Evolutionary conservation across 2,797 vertebrate genomes (phyloP), one percentile per base, ranked within the genome.

Genomic region (Sebastes itinus): DNA sequence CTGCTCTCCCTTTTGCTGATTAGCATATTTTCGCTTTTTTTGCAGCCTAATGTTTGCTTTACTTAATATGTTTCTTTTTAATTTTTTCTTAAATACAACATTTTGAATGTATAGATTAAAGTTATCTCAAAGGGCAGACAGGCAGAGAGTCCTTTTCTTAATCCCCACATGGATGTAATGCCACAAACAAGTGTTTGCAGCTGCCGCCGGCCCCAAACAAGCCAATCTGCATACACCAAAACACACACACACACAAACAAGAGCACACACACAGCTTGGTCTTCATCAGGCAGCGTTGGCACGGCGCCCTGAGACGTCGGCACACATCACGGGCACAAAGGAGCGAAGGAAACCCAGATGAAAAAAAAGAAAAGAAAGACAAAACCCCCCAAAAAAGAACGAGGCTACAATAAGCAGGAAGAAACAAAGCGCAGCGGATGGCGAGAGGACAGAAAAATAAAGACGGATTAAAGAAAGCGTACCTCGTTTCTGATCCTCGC

Each of bases 201-300:
- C 94, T 95, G 95, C 85, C 87, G 84, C 91, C 81, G 88, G 91
- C 91, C 76, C 73, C 84, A 94, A 95, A 94, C 93, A 93, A 95
- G 88, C 80, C 65, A 25, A 93, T 95, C 90, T 95, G 94, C 94
- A 93, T 92, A 94, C 56, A 69, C 52, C 27, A 76, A 69, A 79
- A 69, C 64, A 68, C 68, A 49, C 67, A 78, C 75, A 69, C 77
- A 72, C 76, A 82, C 55, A 79, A n/a, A 80, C 78, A 71, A n/a
- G 63, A 23, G 63, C 66, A 60, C 61, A 67, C 77, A 65, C 85
- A 60, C 83, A 86, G 83, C 85, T 75, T 82, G 82, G 80, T 88
- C 74, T 87, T 82, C 88, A 88, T 85, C 87, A 81, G 87, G 77
- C 84, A 78, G 83, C n/a, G 32, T 75, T 93, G 92, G 92, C 92